Evolutionary conservation across 2,113 vertebrate species (phyloP), one percentile per base, ranked within the genome.

Genomic region (Tetrax tetrax): DNA sequence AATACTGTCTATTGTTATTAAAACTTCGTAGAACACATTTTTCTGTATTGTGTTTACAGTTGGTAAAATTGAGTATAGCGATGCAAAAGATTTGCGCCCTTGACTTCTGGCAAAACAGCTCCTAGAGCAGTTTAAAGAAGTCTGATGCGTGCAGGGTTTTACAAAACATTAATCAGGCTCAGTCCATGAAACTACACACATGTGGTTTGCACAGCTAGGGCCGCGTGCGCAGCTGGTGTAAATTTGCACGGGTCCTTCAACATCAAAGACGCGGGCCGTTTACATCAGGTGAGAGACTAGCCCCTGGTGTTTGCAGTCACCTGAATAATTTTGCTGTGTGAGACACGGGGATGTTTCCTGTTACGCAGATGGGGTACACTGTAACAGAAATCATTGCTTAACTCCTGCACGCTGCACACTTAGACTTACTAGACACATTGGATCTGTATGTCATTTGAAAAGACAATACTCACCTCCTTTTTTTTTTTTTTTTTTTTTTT

Each of bases 301-400:
- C 95, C 96, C 96, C 90, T 94, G 95, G 95, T 97, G 95, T 96
- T 97, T 89, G 92, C 95, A 97, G 90, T 97, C 92, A 97, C 96
- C 96, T 96, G 96, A 92, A 76, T 96, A 95, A 96, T 96, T 94
- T 93, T 95, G 89, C 92, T 90, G 2, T 96, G 92, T 92, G 94
- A 96, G 93, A 93, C 38, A 83, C 68, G 60, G 93, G 82, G 96
- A 92, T 96, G 95, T 96, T 97, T 97, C 90, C 95, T 96, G 69
- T 80, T 95, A 93, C 41, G 0, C 93, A 82, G 88, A 31, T 95
- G 87, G 65, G 61, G 81, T 70, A 12, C 83, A 76, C 89, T 80
- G 54, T 43, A 76, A 75, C 76, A 91, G 94, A 87, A 96, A 64
- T 74, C 24, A 59, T 57, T 72, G 87, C 56, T 82, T 56, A 75